phyloP scores from a whole-genome alignment of 2,888 invertebrate species.

The Trichacis sp. region DNA sequence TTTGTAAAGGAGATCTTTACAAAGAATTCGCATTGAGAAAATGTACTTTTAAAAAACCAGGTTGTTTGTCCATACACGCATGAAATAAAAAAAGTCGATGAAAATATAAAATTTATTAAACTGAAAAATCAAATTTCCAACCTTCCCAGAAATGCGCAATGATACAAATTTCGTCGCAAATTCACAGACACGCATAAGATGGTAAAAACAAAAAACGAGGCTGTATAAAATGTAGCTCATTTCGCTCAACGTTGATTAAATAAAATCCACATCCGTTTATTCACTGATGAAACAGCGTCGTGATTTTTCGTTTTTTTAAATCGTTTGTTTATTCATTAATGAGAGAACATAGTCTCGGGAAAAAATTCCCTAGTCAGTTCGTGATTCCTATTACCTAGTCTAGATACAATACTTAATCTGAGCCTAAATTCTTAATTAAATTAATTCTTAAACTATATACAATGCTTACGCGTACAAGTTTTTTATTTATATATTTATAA shows the following conservation, averaged over 20 bases:
- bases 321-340: conserved; percentile 60
- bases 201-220: conserved; percentile 55
- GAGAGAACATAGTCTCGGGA: conserved; percentile 66
- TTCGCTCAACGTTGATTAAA: conserved; percentile 54
- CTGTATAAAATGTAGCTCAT: conserved; percentile 62
- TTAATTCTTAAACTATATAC: conserved; percentile 67
- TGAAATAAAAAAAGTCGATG: conserved; percentile 6
- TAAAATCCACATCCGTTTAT: conserved; percentile 59
- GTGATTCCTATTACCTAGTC: conserved; percentile 64
- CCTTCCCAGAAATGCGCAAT: not conserved
- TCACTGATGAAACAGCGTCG: conserved; percentile 55
- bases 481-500: conserved; percentile 27
- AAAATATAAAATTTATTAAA: not conserved
- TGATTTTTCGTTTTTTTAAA: conserved; percentile 44
- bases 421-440: conserved; percentile 56
- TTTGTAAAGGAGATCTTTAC: no score
- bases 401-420: conserved; percentile 63
- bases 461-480: conserved; percentile 60
- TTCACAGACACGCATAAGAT: not conserved
- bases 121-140: not conserved
- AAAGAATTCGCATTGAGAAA: no score
- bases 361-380: conserved; percentile 61
- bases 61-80: no score
- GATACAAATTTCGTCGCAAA: not conserved
- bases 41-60: no score